A percentile compares a stretch with the other conserved stretches of the same genome.
Conservation (phyloP, 2,113 vertebrate species). For the Willisornis vidua region DNA sequence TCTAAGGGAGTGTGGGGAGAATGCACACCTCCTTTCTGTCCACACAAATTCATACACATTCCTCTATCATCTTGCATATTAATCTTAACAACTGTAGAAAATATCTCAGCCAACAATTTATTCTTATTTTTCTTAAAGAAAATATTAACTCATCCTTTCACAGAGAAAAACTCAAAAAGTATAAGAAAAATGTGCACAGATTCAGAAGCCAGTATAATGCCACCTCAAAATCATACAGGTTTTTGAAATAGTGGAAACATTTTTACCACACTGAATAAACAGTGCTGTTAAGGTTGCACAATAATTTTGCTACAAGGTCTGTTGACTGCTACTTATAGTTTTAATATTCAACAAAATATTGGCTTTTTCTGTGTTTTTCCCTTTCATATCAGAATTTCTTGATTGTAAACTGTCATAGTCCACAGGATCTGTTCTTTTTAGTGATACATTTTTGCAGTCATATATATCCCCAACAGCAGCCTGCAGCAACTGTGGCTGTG, state of each 20-base stretch:
- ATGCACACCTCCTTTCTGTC: not conserved
- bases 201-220: not conserved
- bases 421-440: not conserved
- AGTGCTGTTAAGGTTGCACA: not conserved
- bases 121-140: not conserved
- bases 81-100: not conserved
- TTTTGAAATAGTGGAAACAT: not conserved
- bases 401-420: not conserved
- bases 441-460: not conserved
- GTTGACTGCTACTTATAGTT: not conserved
- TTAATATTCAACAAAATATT: not conserved
- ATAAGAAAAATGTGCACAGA: not conserved
- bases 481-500: accelerated
- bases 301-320: not conserved
- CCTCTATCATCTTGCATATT: not conserved
- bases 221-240: not conserved
- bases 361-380: accelerated
- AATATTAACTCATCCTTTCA: not conserved
- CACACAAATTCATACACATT: not conserved
- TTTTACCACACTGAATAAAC: not conserved
- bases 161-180: not conserved
- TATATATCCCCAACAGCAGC: not conserved
- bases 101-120: not conserved
- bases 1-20: accelerated
- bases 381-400: not conserved